These are phyloP conservation scores for Podiceps cristatus DNA, from an alignment of 2,113 vertebrate species.

Conservation along the genomic window DNA sequence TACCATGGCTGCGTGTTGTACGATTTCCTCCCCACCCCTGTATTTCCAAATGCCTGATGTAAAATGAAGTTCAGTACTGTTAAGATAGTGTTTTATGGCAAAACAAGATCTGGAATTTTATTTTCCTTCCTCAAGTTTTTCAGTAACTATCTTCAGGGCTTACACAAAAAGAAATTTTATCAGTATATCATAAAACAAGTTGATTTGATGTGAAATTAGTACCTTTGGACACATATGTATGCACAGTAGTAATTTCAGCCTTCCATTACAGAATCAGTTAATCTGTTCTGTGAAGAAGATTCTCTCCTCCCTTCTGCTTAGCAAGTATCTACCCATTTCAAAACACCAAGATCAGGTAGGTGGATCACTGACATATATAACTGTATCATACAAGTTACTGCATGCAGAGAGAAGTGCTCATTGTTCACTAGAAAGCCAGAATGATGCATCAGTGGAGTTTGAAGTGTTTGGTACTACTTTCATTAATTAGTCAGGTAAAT, in stretches of 20 bases:
- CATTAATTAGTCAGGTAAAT: background rate
- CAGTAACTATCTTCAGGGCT: background rate
- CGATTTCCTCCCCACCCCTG: accelerated
- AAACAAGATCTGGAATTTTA: background rate
- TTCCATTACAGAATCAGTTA: background rate
- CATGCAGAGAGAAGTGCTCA: background rate
- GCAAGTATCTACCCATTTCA: background rate
- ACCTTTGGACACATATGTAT: background rate
- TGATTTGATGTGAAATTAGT: background rate
- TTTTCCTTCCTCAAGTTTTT: background rate
- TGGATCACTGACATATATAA: background rate
- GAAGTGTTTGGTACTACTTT: background rate
- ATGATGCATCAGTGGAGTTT: background rate
- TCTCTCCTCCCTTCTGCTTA: background rate
- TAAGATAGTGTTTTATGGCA: background rate
- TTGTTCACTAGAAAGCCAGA: background rate
- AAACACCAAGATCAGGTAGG: background rate
- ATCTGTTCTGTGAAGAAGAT: background rate
- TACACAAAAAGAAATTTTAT: background rate
- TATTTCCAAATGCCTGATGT: background rate
- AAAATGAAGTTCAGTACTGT: background rate
- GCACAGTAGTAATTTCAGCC: background rate
- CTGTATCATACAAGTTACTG: background rate
- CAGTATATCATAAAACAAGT: background rate
- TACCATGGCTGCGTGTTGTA: background rate